phyloP scores from a whole-genome alignment of 2,888 invertebrate genomes.

The Epinotia ramella region DNA sequence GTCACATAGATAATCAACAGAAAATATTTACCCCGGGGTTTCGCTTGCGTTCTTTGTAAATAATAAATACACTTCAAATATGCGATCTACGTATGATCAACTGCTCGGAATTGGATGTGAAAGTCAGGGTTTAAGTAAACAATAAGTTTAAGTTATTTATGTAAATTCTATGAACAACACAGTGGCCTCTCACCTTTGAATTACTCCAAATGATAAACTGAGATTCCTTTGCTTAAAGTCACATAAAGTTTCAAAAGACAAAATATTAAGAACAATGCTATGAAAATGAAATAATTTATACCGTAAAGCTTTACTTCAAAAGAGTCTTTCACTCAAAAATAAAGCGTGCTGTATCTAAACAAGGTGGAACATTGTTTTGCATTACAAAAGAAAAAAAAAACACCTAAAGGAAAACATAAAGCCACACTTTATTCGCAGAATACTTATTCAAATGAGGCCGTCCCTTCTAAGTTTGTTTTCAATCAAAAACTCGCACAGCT shows the following conservation, averaged over 20 bases:
- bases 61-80: too few relatives aligned
- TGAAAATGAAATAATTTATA: conserved; percentile 85
- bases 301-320: conserved; percentile 85
- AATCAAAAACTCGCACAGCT: conserved; percentile 85
- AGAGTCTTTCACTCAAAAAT: conserved; percentile 85
- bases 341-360: conserved; percentile 85
- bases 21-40: too few relatives aligned
- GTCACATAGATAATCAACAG: too few relatives aligned
- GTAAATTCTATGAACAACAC: neutral
- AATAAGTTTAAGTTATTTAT: neutral
- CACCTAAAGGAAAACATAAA: conserved; percentile 85
- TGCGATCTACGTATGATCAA: too few relatives aligned
- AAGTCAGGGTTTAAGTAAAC: too few relatives aligned
- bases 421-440: conserved; percentile 85
- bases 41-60: too few relatives aligned
- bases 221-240: conserved; percentile 70
- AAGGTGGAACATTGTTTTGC: conserved; percentile 86
- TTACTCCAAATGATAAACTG: conserved; percentile 67
- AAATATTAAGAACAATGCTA: conserved; percentile 81
- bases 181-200: conserved; percentile 31
- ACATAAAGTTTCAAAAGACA: conserved; percentile 79
- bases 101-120: too few relatives aligned
- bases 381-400: conserved; percentile 84
- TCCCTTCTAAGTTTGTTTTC: conserved; percentile 86
- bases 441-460: conserved; percentile 86